Percentiles rank a stretch among this genome's conserved stretches.
Evolutionary conservation across 2,113 vertebrate genomes (phyloP).

Genomic region (Gambusia holbrooki): DNA sequence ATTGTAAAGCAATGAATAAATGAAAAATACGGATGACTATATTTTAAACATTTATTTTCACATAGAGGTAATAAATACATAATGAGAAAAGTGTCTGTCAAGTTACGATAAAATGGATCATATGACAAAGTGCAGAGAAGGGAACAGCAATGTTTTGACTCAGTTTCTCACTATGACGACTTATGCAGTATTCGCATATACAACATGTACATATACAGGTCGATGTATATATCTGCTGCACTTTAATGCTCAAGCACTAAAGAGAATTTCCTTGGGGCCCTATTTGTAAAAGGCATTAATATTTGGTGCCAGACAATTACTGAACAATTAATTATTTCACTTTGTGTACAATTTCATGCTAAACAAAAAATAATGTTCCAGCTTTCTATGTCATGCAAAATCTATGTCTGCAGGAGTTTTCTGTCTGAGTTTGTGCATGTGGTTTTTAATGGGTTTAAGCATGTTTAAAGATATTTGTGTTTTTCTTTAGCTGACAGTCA

Average conservation of each 20-base stretch:
- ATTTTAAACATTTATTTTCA: background rate
- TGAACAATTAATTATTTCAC: background rate
- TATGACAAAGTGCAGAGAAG: background rate
- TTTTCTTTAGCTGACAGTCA: constrained; percentile 70
- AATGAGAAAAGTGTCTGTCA: background rate
- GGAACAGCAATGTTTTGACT: constrained; percentile 15
- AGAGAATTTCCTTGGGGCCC: background rate
- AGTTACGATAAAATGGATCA: background rate
- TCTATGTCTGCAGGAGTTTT: constrained; percentile 5
- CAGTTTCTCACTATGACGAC: no score
- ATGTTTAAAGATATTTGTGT: constrained; percentile 65
- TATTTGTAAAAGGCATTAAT: background rate
- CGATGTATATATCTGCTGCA: no score
- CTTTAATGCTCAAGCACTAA: background rate
- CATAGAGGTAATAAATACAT: background rate
- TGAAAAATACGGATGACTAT: background rate
- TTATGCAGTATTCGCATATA: no score
- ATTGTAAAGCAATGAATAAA: background rate
- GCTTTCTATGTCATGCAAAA: constrained; percentile 6
- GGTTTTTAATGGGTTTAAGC: constrained; percentile 53
- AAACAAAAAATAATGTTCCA: background rate
- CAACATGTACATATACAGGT: no score
- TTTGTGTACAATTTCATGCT: background rate
- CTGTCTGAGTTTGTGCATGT: constrained; percentile 28
- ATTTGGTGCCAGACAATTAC: constrained; percentile 3